Percentiles rank a stretch among this genome's conserved stretches.
These are phyloP conservation scores for Actinia equina DNA, from an alignment of 64 coral and sea anemone genomes.

Conservation along the genomic window DNA sequence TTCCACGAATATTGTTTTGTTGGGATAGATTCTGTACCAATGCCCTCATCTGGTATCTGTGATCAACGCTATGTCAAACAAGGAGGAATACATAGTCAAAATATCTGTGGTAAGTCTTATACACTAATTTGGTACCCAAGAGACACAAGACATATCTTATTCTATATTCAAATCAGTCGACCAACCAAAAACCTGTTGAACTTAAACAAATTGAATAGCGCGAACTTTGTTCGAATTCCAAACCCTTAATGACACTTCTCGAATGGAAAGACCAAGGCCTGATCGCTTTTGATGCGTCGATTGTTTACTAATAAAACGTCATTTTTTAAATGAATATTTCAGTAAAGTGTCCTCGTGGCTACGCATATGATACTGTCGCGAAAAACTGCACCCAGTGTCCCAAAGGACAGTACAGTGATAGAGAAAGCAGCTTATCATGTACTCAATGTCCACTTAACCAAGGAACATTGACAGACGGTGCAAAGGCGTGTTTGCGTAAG, in stretches of 20 bases:
- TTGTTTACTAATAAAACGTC: too few species aligned
- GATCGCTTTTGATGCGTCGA: too few species aligned
- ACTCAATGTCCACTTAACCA: conserved; percentile 11
- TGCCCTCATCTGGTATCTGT: conserved; percentile 9
- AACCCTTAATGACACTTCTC: not conserved
- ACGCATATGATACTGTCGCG: not conserved
- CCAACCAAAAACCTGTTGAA: not conserved
- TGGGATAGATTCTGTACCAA: not conserved
- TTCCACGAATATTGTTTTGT: not conserved
- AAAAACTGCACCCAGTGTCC: conserved; percentile 21
- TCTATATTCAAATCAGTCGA: too few species aligned
- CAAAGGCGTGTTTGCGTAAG: conserved; percentile 36
- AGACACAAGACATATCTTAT: too few species aligned
- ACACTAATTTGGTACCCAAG: too few species aligned
- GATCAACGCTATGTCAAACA: not conserved
- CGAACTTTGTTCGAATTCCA: not conserved
- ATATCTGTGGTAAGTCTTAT: not conserved
- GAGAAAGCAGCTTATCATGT: conserved; percentile 30
- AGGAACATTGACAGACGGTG: conserved; percentile 32
- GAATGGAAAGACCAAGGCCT: too few species aligned
- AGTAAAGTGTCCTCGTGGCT: conserved; percentile 51
- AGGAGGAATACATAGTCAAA: not conserved
- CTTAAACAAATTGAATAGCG: too few species aligned
- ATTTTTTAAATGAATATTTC: not conserved
- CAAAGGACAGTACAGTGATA: conserved; percentile 5